These are phyloP conservation scores for Henicopernis longicauda DNA, from an alignment of 2,113 vertebrate species.

Conservation along the genomic window DNA sequence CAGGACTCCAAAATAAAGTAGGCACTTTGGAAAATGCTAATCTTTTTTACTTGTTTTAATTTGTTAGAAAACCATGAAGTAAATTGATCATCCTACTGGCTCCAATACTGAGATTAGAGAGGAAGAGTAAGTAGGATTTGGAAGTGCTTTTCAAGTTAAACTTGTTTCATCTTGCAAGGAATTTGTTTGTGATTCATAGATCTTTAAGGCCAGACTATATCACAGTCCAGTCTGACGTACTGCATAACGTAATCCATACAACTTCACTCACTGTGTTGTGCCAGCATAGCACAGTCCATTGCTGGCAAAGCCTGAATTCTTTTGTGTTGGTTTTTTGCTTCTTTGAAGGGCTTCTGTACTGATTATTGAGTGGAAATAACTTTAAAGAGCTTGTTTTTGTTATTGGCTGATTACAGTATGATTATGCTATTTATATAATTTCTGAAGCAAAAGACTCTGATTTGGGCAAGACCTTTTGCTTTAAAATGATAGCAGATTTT, in stretches of 20 bases:
- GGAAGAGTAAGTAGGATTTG: neutral
- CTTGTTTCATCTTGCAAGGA: neutral
- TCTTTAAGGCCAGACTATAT: neutral
- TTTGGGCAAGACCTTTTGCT: neutral
- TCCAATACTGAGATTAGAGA: neutral
- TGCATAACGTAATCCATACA: neutral
- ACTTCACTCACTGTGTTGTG: neutral
- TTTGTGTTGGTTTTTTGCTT: neutral
- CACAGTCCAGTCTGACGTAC: neutral
- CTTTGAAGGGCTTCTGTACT: neutral
- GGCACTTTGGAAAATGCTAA: neutral
- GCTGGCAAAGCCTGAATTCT: neutral
- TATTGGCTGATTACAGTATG: neutral
- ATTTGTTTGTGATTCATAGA: neutral
- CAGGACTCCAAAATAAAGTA: neutral
- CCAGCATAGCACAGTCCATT: accelerated
- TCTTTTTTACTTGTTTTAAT: neutral
- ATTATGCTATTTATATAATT: neutral
- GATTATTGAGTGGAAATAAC: neutral
- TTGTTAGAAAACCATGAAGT: neutral
- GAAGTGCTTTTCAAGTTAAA: neutral
- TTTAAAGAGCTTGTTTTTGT: neutral
- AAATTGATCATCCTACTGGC: neutral
- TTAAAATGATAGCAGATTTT: neutral
- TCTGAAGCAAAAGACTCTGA: neutral